phyloP scores from a whole-genome alignment of 2,888 invertebrate genomes.

The Sphecodes monilicornis region DNA sequence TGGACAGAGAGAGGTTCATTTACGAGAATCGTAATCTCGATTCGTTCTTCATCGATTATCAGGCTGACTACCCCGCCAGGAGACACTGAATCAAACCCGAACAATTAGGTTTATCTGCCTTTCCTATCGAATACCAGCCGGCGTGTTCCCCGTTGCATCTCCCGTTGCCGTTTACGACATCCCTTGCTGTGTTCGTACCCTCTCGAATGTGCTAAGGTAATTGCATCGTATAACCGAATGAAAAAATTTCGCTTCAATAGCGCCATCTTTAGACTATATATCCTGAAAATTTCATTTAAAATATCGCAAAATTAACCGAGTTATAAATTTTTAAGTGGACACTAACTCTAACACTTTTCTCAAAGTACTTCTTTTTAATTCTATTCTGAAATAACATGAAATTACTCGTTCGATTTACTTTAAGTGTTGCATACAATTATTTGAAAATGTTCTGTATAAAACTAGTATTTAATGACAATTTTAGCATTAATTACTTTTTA shows the following conservation, averaged over 20 bases:
- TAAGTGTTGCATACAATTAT: too few species aligned
- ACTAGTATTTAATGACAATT: too few species aligned
- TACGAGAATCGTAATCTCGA: conserved; percentile 30
- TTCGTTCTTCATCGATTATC: conserved; percentile 27
- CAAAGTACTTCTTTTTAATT: not conserved
- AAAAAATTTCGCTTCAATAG: not conserved
- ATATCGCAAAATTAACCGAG: not conserved
- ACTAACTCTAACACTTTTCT: not conserved
- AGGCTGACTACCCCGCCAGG: not conserved
- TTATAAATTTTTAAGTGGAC: not conserved
- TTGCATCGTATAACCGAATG: not conserved
- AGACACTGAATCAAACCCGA: conserved; percentile 27
- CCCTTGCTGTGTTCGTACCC: conserved; percentile 4
- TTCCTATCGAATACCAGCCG: conserved; percentile 29
- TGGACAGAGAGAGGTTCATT: conserved; percentile 28
- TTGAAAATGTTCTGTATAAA: too few species aligned
- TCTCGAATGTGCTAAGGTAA: not conserved
- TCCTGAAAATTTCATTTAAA: not conserved
- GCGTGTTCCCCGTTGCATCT: not conserved
- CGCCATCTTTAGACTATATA: not conserved
- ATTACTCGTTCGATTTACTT: too few species aligned
- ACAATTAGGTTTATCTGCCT: conserved; percentile 29
- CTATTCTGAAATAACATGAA: not conserved
- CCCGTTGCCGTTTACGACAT: conserved; percentile 20
- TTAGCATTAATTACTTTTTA: too few species aligned